Base-by-base conservation (phyloP, 2,113 vertebrate genomes). In the Macquaria ambigua region DNA sequence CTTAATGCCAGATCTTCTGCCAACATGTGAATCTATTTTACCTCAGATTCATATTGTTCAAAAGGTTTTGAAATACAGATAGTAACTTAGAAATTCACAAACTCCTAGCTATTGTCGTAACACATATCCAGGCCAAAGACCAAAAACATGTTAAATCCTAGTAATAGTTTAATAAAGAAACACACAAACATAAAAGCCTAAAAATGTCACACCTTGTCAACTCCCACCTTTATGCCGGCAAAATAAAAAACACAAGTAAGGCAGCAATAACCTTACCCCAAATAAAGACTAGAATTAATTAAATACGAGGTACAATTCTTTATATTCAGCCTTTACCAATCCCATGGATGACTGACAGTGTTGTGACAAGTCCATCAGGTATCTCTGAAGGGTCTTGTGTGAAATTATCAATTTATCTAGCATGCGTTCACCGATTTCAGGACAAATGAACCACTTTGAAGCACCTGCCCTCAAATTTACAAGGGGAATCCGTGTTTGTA, bases 281-380 rank as follows among this genome's bases (percentile, higher is more conserved):
- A 91, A 91, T 77, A 91, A 86, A 94, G 78, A 92, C 74, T 67
- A 85, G 84, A 82, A 84, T 88, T 81, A 85, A 94, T 95, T 96
- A 95, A 95, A 95, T 95, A 95, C 89, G 88, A 94, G 92, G 93
- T 94, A 89, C 87, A 74, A 75, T 83, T 93, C 77, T 89, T 88
- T 80, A 84, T 77, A 76, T 89, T 91, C 89, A 91, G 92, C 87
- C 91, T 67, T 83, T 53, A 87, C 81, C 90, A 85, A 90, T 79
- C 83, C 82, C 82, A 70, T 77, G 89, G 83, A 82, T 90, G 92
- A 91, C 90, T 88, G 89, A 94, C 91, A 93, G 93, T 93, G 90
- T 93, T 39, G 82, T 85, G 92, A 93, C 89, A 90, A 89, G 92
- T 93, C 90, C 86, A 64, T 71, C 89, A 82, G 90, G 71, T 87